Evolutionary conservation across 2,797 vertebrate species (phyloP).

Genomic region (Melanotaenia maccullochi): DNA sequence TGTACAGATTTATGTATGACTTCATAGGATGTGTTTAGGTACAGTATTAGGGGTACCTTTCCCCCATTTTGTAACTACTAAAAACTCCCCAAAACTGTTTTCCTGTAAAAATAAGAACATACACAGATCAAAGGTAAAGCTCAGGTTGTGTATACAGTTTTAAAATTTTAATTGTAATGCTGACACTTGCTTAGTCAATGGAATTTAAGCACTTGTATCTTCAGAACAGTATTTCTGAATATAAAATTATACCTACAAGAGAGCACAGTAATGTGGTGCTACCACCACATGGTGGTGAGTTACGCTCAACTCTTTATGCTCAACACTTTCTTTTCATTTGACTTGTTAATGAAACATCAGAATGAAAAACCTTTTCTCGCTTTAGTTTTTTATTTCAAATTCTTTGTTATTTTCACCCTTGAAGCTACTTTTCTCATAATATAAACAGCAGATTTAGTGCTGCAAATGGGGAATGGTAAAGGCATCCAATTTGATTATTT

Average conservation of each 20-base stretch:
- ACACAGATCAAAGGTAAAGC: too few relatives aligned
- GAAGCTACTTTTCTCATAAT: not conserved
- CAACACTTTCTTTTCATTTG: not conserved
- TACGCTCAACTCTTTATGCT: not conserved
- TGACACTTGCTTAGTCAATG: not conserved
- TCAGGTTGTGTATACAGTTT: not conserved
- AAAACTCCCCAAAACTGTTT: not conserved
- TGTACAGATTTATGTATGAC: not conserved
- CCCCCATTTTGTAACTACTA: too few relatives aligned
- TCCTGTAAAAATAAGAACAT: not conserved
- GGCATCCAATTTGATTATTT: not conserved
- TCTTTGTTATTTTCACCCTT: not conserved
- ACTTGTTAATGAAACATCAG: not conserved
- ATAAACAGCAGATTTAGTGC: not conserved
- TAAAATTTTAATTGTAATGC: not conserved
- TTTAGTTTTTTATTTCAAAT: not conserved
- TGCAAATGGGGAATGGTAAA: not conserved
- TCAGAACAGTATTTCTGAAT: not conserved
- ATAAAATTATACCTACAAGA: too few relatives aligned
- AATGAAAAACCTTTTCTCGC: not conserved
- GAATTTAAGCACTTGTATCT: not conserved
- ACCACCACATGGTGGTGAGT: not conserved
- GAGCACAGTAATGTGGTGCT: not conserved
- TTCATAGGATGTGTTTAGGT: too few relatives aligned
- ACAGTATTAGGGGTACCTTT: too few relatives aligned